phyloP scores from a whole-genome alignment of 2,113 vertebrate species.

The Glaucomys volans region DNA sequence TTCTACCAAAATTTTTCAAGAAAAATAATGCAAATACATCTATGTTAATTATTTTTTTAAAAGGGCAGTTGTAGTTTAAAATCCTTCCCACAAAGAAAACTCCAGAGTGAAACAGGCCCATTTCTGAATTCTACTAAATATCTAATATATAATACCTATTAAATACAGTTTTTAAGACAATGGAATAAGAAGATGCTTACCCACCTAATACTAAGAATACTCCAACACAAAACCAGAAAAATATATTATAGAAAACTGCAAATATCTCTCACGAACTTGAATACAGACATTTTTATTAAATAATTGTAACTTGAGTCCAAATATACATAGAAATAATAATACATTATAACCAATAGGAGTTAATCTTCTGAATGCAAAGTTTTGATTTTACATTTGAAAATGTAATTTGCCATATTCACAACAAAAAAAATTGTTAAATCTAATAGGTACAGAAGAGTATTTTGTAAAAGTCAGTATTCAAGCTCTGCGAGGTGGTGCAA shows the following conservation, averaged over 20 bases:
- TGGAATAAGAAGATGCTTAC: background rate
- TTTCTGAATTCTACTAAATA: background rate
- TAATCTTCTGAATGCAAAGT: background rate
- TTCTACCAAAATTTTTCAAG: background rate
- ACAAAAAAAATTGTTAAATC: background rate
- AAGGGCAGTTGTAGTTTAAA: background rate
- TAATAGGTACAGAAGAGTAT: background rate
- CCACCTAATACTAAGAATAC: no score
- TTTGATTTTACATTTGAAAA: background rate
- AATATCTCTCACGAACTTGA: background rate
- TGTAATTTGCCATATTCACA: background rate
- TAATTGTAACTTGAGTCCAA: background rate
- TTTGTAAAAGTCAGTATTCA: no score
- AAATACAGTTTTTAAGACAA: background rate
- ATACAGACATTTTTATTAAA: background rate
- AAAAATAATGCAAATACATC: background rate
- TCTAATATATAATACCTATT: background rate
- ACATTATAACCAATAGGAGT: background rate
- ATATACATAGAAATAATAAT: background rate
- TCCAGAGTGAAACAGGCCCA: background rate
- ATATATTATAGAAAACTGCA: background rate
- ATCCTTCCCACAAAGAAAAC: background rate
- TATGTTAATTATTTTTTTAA: background rate
- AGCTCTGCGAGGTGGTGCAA: no score
- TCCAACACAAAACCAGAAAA: background rate